Evolutionary conservation across 2,797 vertebrate species (phyloP), one percentile per base, ranked within the genome.

Genomic region (Gorsachius magnificus): DNA sequence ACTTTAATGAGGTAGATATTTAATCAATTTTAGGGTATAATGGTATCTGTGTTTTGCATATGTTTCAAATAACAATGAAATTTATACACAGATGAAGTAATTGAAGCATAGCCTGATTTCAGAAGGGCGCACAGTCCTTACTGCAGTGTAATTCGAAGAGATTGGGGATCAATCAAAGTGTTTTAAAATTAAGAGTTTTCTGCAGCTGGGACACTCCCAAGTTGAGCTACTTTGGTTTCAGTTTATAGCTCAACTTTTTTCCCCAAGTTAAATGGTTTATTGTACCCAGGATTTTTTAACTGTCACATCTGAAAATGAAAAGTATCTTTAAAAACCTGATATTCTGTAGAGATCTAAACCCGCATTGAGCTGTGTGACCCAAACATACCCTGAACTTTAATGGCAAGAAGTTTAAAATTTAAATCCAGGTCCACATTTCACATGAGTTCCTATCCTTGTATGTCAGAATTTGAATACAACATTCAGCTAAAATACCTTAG

Each of bases 41-140:
- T 95, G 96, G 95, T 96, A 97, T 98, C 96, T 97, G 95, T 33
- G 8, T 93, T 95, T 95, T 97, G 97, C 97, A 98, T 97, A 79
- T 98, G 98, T 97, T 98, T 97, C 96, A 95, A 97, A 98, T 98
- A 97, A 98, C 97, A 97, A 97, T 96, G 97, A 97, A 97, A 98
- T 97, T 97, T 97, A 98, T 98, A 97, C 95, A 26, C 95, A 96
- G 97, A 97, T 97, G 97, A 97, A 97, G 97, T 98, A 97, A 97
- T 97, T 97, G 97, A 97, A 97, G 96, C 93, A 83, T 96, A 93
- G 96, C 96, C 92, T 6, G 64, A 89, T 97, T 97, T 97, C 94
- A 95, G 96, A 90, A 97, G 96, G 97, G 95, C 36, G 54, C 88
- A 63, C 90, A 87, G 90, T 89, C 95, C 95, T 96, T 57, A 43